Percentiles rank a stretch among this genome's conserved stretches.
phyloP scores from a whole-genome alignment of 1,140 invertebrate genomes.

The Pygmarrhopalites habei region DNA sequence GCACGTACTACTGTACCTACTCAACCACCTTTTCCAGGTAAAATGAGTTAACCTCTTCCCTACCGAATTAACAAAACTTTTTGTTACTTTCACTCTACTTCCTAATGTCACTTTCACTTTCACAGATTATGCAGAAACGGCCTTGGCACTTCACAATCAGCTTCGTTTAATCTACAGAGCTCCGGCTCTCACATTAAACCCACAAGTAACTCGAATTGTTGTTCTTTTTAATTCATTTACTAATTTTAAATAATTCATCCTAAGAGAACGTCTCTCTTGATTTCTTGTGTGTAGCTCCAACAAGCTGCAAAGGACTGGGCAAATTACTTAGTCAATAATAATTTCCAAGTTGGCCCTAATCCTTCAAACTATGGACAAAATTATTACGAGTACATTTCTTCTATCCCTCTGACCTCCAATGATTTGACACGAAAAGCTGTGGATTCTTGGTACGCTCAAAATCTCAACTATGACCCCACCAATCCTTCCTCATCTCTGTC shows the following conservation, averaged over 20 bases:
- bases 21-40: too few species aligned
- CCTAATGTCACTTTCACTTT: too few species aligned
- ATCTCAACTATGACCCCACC: not conserved
- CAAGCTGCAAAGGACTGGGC: constrained; percentile 16
- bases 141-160: not conserved
- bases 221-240: not conserved
- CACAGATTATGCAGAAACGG: not conserved
- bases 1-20: too few species aligned
- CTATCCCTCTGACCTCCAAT: not conserved
- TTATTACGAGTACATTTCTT: constrained; percentile 13
- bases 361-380: constrained; percentile 15
- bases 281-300: not conserved
- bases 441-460: not conserved
- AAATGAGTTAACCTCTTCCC: too few species aligned
- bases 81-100: too few species aligned
- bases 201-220: not conserved
- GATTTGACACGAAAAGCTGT: not conserved
- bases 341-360: constrained; percentile 5
- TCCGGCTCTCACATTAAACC: not conserved
- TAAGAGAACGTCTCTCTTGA: not conserved
- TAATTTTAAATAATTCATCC: not conserved
- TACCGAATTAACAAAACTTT: too few species aligned
- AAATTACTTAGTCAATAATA: constrained; percentile 12
- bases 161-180: not conserved
- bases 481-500: not conserved